These are phyloP conservation scores for Ranitomeya imitator DNA, from an alignment of 2,113 vertebrate genomes.

Conservation along the genomic window DNA sequence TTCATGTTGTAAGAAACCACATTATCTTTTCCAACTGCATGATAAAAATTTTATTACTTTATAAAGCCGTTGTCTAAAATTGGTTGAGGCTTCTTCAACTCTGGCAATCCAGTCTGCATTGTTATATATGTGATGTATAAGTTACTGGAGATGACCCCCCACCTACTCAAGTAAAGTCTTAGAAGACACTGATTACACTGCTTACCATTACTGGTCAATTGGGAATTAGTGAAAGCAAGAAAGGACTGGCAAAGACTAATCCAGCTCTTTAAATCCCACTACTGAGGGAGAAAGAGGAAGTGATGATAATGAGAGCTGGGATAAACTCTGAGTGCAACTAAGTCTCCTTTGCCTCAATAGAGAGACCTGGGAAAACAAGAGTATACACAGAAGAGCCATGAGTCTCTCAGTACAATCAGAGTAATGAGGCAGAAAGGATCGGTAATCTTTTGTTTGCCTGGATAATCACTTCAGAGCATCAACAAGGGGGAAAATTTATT, in stretches of 20 bases:
- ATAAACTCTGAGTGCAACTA: slow-evolving; percentile 52
- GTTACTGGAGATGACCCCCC: not conserved
- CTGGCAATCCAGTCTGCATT: not conserved
- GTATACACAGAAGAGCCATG: slow-evolving; percentile 45
- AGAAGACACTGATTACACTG: slow-evolving; percentile 31
- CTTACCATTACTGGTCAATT: slow-evolving; percentile 53
- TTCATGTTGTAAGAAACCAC: too few species aligned
- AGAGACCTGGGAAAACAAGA: slow-evolving; percentile 20
- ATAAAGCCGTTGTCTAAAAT: not conserved
- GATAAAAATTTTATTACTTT: too few species aligned
- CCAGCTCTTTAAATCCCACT: slow-evolving; percentile 48
- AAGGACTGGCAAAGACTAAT: slow-evolving; percentile 52
- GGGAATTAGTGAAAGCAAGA: slow-evolving; percentile 57
- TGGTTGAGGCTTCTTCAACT: not conserved
- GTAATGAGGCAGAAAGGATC: slow-evolving; percentile 58
- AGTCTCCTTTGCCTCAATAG: slow-evolving; percentile 47
- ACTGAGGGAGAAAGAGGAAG: slow-evolving; percentile 49
- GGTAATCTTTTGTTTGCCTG: slow-evolving; percentile 59
- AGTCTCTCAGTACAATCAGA: slow-evolving; percentile 47
- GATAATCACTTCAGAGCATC: slow-evolving; percentile 29
- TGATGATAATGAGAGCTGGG: slow-evolving; percentile 51
- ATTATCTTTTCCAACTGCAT: too few species aligned
- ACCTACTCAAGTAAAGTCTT: not conserved
- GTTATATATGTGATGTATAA: not conserved
- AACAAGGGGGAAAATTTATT: slow-evolving; percentile 48